These are phyloP conservation scores for Thelaira solivaga DNA, from an alignment of 2,888 invertebrate genomes.

Conservation along the genomic window DNA sequence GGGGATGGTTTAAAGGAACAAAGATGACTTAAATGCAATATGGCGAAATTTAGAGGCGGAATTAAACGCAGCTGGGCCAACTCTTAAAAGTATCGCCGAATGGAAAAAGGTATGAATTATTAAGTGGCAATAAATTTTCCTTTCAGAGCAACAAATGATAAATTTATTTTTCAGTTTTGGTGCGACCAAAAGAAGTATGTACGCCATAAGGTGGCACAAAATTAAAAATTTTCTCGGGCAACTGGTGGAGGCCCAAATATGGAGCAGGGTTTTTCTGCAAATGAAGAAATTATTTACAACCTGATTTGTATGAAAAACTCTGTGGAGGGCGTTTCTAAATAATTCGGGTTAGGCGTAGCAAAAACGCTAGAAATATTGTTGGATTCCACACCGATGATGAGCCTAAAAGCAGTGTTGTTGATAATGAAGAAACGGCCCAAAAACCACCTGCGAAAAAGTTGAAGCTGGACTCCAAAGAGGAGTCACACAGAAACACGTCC, in stretches of 20 bases:
- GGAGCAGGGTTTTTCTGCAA: conserved; percentile 1
- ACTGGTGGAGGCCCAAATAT: conserved; percentile 8
- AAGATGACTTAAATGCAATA: too few species aligned
- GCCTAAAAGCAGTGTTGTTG: conserved; percentile 18
- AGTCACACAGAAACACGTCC: conserved; percentile 12
- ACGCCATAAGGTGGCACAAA: conserved; percentile 11
- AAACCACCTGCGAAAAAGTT: conserved; percentile 34
- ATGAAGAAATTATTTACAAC: conserved; percentile 24
- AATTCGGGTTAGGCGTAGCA: conserved; percentile 22
- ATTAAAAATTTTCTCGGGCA: conserved; percentile 6
- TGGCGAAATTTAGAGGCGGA: too few species aligned
- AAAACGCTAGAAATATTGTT: conserved; percentile 17
- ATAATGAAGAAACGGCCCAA: conserved; percentile 16
- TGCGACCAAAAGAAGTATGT: conserved; percentile 21
- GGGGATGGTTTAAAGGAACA: conserved; percentile 2
- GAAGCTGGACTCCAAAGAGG: conserved; percentile 2
- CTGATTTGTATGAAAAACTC: conserved; percentile 33
- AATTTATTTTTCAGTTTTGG: conserved; percentile 29
- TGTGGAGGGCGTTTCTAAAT: conserved; percentile 31
- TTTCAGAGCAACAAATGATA: conserved; percentile 15
- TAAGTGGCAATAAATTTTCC: not conserved
- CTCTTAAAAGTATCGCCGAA: not conserved
- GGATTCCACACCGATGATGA: conserved; percentile 17
- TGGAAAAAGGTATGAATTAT: conserved; percentile 17
- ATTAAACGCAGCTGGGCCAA: not conserved